Evolutionary conservation across 1,140 invertebrate species (phyloP), one percentile per base, ranked within the genome.

Genomic region (Drosophila nikananu): DNA sequence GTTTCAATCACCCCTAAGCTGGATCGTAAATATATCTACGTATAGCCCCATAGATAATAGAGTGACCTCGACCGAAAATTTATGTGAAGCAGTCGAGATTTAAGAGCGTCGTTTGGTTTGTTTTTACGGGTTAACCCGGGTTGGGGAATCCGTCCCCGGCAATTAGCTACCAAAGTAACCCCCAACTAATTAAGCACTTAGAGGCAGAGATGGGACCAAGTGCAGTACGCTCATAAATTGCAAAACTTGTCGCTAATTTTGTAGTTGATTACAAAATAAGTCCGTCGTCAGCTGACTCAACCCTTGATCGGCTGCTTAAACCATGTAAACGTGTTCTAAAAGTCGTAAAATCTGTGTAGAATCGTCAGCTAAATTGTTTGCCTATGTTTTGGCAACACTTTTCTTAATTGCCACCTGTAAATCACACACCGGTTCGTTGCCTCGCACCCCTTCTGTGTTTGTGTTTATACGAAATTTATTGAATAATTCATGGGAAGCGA

Each of bases 401-500:
- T 52, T 62, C 73, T 76, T 76, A 76, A 68, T 77, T 77, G 74
- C 73, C 63, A 35, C 41, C 54, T 77, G 55, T 67, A 77, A 77
- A 75, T 67, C 62, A 60, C 48, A 77, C 42, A 68, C 41, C 15
- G 3, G 9, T 39, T 17, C 5, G 9, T 17, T 46, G 12, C 32
- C 68, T 21, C 65, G 39, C 68, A 41, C 68, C 60, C 30, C 10
- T 19, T 5, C 39, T 27, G 25, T 27, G 23, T 49, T 0, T 55
- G 55, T 62, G 49, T 75, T 78, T 77, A 77, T 77, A 41, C 48
- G 54, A 77, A 77, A 57, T 51, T 68, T 79, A 79, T 79, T 79
- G 77, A 79, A 79, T 79, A 79, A 79, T 79, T 79, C 75, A 79
- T 78, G 51, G 64, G 57, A 87, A 89, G 74, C 72, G 75, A 90